These are phyloP conservation scores for Falco peregrinus DNA, from an alignment of 2,797 vertebrate species.

Conservation along the genomic window DNA sequence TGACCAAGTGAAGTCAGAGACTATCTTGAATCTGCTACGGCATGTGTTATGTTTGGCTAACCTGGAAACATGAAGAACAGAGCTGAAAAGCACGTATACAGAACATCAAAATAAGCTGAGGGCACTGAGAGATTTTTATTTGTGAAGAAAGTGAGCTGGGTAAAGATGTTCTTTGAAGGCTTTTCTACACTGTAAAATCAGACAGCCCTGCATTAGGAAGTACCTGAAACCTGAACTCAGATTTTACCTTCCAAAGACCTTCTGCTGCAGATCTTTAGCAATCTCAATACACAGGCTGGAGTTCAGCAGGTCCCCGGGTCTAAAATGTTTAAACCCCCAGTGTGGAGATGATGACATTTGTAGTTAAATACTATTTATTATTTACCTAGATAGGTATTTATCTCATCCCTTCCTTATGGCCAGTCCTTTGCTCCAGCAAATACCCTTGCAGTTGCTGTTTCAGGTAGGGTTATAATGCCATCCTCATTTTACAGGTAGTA, in stretches of 20 bases:
- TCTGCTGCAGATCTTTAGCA: neutral
- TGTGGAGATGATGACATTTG: neutral
- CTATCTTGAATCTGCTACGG: neutral
- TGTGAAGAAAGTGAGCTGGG: neutral
- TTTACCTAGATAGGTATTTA: neutral
- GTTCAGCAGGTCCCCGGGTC: neutral
- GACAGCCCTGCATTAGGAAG: neutral
- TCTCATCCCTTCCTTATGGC: neutral
- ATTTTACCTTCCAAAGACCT: neutral
- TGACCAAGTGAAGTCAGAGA: neutral
- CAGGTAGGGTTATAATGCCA: neutral
- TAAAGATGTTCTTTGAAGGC: neutral
- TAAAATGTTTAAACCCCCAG: neutral
- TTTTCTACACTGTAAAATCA: accelerated
- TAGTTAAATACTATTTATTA: neutral
- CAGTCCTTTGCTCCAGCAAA: neutral
- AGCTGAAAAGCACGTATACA: neutral
- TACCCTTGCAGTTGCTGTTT: neutral
- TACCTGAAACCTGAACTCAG: neutral
- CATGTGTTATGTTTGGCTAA: neutral
- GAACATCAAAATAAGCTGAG: neutral
- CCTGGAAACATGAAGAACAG: neutral
- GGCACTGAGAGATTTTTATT: neutral
- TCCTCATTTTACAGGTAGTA: neutral
- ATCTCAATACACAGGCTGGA: neutral